Percentiles rank a stretch among this genome's conserved stretches.
Conservation (phyloP, 2,888 invertebrate genomes). For the Aporophyla lueneburgensis region DNA sequence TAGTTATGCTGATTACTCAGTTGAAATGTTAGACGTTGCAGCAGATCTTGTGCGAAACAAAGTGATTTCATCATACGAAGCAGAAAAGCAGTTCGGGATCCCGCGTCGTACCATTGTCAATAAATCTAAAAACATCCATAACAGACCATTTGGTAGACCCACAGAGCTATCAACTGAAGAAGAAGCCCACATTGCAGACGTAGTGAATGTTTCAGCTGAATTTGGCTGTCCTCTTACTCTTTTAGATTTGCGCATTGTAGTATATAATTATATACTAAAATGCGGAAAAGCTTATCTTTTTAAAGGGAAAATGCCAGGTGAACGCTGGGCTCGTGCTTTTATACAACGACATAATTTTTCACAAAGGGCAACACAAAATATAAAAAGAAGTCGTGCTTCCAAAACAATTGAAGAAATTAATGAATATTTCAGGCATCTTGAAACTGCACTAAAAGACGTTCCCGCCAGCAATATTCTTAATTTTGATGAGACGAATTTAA, state of each 20-base stretch:
- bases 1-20: too few relatives aligned
- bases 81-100: too few relatives aligned
- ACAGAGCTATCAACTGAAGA: neutral
- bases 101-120: neutral
- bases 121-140: neutral
- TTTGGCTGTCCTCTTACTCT: neutral
- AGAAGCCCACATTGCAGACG: neutral
- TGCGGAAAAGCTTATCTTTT: neutral
- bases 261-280: neutral
- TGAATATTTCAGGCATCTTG: slow-evolving; percentile 9
- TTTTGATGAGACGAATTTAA: slow-evolving; percentile 5
- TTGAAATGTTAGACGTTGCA: too few relatives aligned
- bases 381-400: neutral
- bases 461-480: slow-evolving; percentile 6
- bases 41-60: too few relatives aligned
- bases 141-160: neutral
- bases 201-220: neutral
- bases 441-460: slow-evolving; percentile 1
- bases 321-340: neutral
- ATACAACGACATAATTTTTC: slow-evolving; percentile 1
- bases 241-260: neutral
- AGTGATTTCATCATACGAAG: too few relatives aligned
- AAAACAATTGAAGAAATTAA: slow-evolving; percentile 10
- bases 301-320: slow-evolving; percentile 10
- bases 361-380: slow-evolving; percentile 8